Evolutionary conservation across 2,113 vertebrate genomes (phyloP).

Genomic region (Tetrax tetrax): DNA sequence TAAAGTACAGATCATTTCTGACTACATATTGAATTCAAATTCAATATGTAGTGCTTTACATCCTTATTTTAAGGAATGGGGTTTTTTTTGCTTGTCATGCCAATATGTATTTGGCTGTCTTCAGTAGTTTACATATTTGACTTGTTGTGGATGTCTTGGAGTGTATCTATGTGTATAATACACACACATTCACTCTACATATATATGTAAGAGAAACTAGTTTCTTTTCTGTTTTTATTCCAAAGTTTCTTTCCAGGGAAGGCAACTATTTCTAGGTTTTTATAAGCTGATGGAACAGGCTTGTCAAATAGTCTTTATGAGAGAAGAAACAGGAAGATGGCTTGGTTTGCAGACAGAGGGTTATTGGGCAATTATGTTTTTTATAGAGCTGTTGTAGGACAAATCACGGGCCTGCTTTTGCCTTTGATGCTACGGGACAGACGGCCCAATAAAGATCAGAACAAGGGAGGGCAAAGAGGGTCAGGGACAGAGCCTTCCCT

Average conservation of each 20-base stretch:
- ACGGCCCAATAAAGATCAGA: constrained; percentile 82
- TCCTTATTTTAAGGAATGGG: neutral
- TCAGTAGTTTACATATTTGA: neutral
- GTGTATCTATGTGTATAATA: neutral
- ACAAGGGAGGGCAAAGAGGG: constrained; percentile 76
- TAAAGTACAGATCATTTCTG: neutral
- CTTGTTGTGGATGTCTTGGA: neutral
- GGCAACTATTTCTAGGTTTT: constrained; percentile 69
- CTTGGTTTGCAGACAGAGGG: constrained; percentile 79
- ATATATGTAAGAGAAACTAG: neutral
- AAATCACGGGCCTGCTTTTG: constrained; percentile 75
- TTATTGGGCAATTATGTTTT: constrained; percentile 82
- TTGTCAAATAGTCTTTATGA: constrained; percentile 81
- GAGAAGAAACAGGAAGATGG: constrained; percentile 82
- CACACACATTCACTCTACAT: neutral
- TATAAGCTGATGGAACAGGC: constrained; percentile 77
- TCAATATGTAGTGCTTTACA: neutral
- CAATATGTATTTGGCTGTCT: neutral
- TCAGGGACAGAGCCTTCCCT: constrained; percentile 72
- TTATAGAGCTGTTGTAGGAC: constrained; percentile 82
- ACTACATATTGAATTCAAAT: neutral
- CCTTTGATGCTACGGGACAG: constrained; percentile 79
- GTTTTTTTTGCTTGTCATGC: neutral
- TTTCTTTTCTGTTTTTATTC: constrained; percentile 12
- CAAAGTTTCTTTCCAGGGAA: constrained; percentile 56